phyloP scores from a whole-genome alignment of 2,888 invertebrate genomes.

The Xanthorhoe spadicearia region DNA sequence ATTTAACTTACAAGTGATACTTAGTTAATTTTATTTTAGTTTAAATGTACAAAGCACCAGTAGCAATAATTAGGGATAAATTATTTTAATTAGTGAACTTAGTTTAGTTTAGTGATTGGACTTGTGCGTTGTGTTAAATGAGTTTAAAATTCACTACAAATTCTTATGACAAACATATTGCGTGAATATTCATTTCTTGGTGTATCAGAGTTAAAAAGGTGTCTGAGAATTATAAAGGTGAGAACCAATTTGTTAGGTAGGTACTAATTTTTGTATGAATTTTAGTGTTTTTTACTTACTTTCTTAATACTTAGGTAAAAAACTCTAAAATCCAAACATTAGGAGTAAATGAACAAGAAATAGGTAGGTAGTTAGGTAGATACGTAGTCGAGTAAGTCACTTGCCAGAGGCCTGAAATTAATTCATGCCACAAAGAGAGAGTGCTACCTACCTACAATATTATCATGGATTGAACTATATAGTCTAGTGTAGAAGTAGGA shows the following conservation, averaged over 20 bases:
- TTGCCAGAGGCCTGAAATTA: too few species aligned
- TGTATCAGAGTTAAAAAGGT: background rate
- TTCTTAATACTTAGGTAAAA: too few species aligned
- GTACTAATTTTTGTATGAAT: background rate
- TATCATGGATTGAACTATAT: too few species aligned
- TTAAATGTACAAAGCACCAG: conserved; percentile 28
- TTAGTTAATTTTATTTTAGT: conserved; percentile 26
- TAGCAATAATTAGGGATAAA: conserved; percentile 20
- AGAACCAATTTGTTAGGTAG: background rate
- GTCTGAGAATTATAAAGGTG: background rate
- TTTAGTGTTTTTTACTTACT: too few species aligned
- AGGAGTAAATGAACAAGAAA: too few species aligned
- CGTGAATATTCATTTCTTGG: background rate
- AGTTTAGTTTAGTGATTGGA: conserved; percentile 26
- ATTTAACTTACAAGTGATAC: conserved; percentile 42
- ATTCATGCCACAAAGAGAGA: too few species aligned
- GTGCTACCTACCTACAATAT: too few species aligned
- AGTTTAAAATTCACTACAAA: conserved; percentile 14
- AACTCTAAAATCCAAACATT: too few species aligned
- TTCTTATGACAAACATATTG: background rate
- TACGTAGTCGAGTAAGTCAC: too few species aligned
- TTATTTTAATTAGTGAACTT: conserved; percentile 13
- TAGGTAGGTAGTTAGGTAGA: too few species aligned
- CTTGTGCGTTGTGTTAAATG: conserved; percentile 31
- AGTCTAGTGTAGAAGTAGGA: too few species aligned